Evolutionary conservation across 64 coral and sea anemone species (phyloP).

Genomic region (Astreopora myriophthalma): DNA sequence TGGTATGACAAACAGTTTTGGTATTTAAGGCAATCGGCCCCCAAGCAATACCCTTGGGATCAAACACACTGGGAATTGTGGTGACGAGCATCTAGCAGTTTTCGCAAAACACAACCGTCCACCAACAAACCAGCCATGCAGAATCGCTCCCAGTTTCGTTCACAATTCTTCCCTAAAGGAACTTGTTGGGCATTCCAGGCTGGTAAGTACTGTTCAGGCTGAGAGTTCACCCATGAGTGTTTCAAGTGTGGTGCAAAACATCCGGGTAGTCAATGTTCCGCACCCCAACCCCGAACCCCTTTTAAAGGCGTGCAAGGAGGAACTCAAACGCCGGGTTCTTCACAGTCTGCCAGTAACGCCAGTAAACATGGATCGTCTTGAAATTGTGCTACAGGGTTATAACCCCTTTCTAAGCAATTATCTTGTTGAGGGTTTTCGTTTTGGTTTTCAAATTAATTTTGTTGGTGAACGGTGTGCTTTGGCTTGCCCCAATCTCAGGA

Average conservation of each 20-base stretch:
- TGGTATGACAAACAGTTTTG: constrained; percentile 3
- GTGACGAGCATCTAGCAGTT: neutral
- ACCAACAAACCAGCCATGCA: neutral
- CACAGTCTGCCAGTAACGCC: neutral
- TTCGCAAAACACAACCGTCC: neutral
- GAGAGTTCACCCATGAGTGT: neutral
- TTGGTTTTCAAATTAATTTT: no score
- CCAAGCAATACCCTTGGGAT: neutral
- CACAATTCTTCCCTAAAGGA: neutral
- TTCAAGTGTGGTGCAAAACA: neutral
- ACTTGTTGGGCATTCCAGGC: constrained; percentile 23
- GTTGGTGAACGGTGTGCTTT: constrained; percentile 19
- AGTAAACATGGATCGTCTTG: neutral
- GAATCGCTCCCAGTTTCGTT: neutral
- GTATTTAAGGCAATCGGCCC: neutral
- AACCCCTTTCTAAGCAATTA: neutral
- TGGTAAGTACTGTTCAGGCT: neutral
- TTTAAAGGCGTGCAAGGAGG: neutral
- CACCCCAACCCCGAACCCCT: neutral
- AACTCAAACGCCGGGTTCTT: neutral
- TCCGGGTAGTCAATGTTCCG: neutral
- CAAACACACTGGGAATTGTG: constrained; percentile 24
- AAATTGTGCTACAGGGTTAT: neutral
- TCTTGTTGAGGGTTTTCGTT: constrained; percentile 15
- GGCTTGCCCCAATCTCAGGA: constrained; percentile 23